These are phyloP conservation scores for Hassar affinis DNA, from an alignment of 2,113 vertebrate genomes.

Conservation along the genomic window DNA sequence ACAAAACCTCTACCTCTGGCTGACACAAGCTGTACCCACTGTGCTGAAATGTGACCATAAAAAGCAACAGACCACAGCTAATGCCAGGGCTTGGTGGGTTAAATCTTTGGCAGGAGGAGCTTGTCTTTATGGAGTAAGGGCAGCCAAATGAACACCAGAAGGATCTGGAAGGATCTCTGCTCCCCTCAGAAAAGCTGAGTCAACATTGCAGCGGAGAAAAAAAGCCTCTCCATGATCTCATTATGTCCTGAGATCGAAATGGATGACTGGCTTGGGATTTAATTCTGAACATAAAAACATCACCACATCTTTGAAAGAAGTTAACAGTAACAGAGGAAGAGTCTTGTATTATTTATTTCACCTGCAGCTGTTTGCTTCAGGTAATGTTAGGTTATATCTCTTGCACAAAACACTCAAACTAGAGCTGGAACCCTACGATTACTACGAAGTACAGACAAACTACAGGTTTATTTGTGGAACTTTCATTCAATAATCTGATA, in stretches of 20 bases:
- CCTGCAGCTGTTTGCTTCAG: constrained; percentile 21
- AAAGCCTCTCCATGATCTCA: constrained; percentile 31
- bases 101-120: neutral
- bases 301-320: neutral
- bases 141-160: constrained; percentile 25
- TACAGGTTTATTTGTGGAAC: neutral
- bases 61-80: neutral
- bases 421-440: neutral
- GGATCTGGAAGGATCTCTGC: constrained; percentile 28
- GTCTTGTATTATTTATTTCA: constrained; percentile 16
- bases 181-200: constrained; percentile 43
- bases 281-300: constrained; percentile 26
- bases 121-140: constrained; percentile 18
- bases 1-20: neutral
- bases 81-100: constrained; percentile 1
- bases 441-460: neutral
- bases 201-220: constrained; percentile 28
- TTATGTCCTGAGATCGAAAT: constrained; percentile 26
- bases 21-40: neutral
- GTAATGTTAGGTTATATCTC: neutral
- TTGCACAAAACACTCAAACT: neutral
- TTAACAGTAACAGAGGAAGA: constrained; percentile 4
- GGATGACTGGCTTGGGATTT: constrained; percentile 27
- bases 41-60: constrained; percentile 17
- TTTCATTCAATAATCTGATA: neutral